phyloP scores from a whole-genome alignment of 1,140 invertebrate genomes.

The Microplitis mediator region DNA sequence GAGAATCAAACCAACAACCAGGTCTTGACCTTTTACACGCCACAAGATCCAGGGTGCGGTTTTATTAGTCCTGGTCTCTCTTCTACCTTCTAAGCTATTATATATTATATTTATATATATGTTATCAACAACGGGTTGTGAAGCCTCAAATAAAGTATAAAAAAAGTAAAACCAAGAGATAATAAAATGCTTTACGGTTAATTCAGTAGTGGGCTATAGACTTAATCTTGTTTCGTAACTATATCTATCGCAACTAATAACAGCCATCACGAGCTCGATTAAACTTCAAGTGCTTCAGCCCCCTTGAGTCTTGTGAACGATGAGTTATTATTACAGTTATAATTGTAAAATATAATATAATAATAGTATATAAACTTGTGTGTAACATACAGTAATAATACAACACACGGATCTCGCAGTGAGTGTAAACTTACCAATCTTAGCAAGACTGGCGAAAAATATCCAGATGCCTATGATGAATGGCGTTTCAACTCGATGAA shows the following conservation, averaged over 20 bases:
- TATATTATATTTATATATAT: no score
- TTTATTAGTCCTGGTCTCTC: background rate
- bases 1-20: no score
- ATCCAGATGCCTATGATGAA: constrained; percentile 95
- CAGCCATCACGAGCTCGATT: background rate
- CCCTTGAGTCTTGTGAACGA: background rate
- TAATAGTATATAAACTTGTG: no score
- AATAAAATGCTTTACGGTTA: no score
- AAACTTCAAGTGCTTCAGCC: constrained; percentile 11
- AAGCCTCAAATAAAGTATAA: background rate
- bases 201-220: background rate
- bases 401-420: no score
- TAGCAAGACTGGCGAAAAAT: constrained; percentile 89
- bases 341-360: background rate
- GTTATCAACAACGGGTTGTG: no score
- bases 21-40: background rate
- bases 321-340: constrained; percentile 1
- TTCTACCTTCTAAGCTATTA: no score
- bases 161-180: background rate
- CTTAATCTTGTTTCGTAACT: constrained; percentile 13
- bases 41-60: background rate
- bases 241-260: constrained; percentile 9
- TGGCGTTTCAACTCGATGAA: constrained; percentile 85
- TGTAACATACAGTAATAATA: background rate
- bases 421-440: constrained; percentile 76